Conservation (phyloP, 2,888 invertebrate genomes). For the Junonia oenone region DNA sequence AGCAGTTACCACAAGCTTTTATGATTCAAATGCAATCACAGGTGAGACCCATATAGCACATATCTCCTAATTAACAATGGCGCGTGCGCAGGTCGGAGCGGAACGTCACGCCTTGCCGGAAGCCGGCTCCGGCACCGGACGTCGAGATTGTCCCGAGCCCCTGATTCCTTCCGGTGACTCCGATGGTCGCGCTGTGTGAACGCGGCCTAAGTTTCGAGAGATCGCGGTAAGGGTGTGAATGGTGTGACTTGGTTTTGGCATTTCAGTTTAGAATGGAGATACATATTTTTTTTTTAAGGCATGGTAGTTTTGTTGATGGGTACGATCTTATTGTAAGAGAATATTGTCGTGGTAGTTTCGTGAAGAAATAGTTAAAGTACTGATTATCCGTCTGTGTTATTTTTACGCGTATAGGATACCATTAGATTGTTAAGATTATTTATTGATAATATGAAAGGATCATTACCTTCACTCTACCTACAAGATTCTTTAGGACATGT, state of each 20-base stretch:
- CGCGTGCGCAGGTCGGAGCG: constrained; percentile 64
- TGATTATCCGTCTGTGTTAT: no score
- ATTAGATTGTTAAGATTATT: no score
- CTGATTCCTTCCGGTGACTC: constrained; percentile 74
- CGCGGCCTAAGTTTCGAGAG: constrained; percentile 26
- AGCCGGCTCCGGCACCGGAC: constrained; percentile 56
- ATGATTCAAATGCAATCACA: constrained; percentile 8
- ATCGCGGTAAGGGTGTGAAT: constrained; percentile 8
- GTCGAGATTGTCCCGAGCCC: constrained; percentile 73
- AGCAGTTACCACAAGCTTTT: neutral
- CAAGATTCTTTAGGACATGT: no score
- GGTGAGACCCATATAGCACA: constrained; percentile 27
- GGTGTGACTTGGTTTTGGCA: neutral
- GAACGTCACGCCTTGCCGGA: constrained; percentile 59
- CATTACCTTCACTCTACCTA: no score
- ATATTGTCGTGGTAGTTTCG: no score
- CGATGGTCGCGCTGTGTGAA: constrained; percentile 34
- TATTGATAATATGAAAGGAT: no score
- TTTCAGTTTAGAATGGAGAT: neutral
- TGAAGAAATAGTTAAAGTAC: no score
- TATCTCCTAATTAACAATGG: constrained; percentile 35
- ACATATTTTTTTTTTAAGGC: neutral
- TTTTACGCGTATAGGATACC: no score
- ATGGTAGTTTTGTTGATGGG: neutral
- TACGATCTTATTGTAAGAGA: no score